Conservation (phyloP, 2,113 vertebrate genomes). For the Tetrao urogallus region DNA sequence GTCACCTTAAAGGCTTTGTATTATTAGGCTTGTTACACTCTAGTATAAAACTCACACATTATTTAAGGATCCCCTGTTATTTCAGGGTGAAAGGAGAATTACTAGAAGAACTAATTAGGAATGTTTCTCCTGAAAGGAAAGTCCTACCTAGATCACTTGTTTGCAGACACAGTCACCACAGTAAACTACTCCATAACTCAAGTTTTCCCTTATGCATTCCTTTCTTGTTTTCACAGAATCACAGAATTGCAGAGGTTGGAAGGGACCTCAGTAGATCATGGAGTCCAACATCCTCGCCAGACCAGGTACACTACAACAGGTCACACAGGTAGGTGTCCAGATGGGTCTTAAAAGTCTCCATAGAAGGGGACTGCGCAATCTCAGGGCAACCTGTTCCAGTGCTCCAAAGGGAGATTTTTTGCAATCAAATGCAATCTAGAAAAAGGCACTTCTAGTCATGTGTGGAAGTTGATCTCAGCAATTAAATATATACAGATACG, state of each 20-base stretch:
- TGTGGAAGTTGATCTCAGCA: slow-evolving; percentile 8
- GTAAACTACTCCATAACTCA: not conserved
- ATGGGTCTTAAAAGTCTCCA: too few species aligned
- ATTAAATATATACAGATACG: slow-evolving; percentile 1
- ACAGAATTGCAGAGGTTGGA: not conserved
- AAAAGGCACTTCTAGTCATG: slow-evolving; percentile 25
- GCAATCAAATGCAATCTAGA: not conserved
- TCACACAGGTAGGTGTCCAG: too few species aligned
- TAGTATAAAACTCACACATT: not conserved
- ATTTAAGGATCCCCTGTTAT: slow-evolving; percentile 9
- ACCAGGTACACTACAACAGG: too few species aligned
- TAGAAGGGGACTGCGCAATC: too few species aligned
- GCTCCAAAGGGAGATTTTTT: not conserved
- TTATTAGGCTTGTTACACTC: not conserved
- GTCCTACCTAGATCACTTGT: not conserved
- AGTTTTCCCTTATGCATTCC: not conserved
- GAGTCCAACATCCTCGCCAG: too few species aligned
- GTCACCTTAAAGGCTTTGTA: not conserved
- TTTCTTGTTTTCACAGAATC: not conserved
- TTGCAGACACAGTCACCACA: not conserved
- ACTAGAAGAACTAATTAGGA: not conserved
- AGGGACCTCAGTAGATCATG: too few species aligned
- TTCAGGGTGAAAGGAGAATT: not conserved
- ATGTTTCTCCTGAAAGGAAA: not conserved
- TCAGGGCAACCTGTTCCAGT: too few species aligned